Percentiles rank a stretch among this genome's conserved stretches.
phyloP scores from a whole-genome alignment of 2,113 vertebrate genomes.

The Narcine bancroftii region DNA sequence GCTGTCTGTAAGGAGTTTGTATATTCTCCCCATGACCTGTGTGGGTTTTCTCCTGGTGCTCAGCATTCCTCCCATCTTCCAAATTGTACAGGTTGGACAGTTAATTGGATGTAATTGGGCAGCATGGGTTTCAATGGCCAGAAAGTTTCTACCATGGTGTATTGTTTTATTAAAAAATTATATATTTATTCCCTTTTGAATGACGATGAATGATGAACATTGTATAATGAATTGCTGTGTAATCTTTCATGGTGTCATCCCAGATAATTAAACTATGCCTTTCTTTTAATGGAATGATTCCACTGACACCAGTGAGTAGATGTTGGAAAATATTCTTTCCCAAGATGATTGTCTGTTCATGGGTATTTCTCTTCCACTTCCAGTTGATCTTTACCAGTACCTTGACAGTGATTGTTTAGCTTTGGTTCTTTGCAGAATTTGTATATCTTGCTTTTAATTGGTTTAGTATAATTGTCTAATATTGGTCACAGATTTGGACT shows the following conservation, averaged over 20 bases:
- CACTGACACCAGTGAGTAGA: neutral
- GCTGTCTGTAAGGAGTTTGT: too few species aligned
- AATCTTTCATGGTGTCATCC: neutral
- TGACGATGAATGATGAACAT: too few species aligned
- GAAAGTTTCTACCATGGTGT: too few species aligned
- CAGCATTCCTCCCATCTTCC: too few species aligned
- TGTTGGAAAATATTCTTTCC: neutral
- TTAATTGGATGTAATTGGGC: too few species aligned
- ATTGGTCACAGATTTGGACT: neutral
- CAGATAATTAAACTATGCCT: neutral
- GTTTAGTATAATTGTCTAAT: neutral
- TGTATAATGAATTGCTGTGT: constrained; percentile 16
- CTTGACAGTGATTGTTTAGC: neutral
- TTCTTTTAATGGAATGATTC: neutral
- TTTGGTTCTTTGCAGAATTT: neutral
- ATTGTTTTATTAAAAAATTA: too few species aligned
- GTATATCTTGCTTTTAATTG: neutral
- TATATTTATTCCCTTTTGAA: too few species aligned
- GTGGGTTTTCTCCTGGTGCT: too few species aligned
- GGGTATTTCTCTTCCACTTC: neutral
- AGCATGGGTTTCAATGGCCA: too few species aligned
- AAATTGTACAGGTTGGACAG: too few species aligned
- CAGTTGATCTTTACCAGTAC: neutral
- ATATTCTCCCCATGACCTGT: too few species aligned
- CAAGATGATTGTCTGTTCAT: neutral